Base-by-base conservation (phyloP, 2,113 vertebrate species). In the Scalopus aquaticus region DNA sequence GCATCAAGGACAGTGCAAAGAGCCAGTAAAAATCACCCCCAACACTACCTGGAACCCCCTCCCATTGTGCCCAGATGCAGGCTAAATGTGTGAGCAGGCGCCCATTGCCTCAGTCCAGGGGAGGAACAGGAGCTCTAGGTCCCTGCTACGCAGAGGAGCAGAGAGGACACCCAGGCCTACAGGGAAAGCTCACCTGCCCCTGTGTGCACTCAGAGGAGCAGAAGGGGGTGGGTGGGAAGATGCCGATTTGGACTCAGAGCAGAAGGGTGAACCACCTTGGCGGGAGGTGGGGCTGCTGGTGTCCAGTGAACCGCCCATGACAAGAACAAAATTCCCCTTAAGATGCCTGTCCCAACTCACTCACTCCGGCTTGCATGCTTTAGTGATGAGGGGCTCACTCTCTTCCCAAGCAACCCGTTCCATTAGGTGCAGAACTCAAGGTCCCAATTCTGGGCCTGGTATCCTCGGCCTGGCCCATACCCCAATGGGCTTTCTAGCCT, bases 1-100 rank as follows among this genome's bases (percentile, higher is more conserved):
- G 65, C 2, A 6, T 28, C 10, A 72, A 88, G 49, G 73, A 19
- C 9, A 0, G 2, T 30, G 30, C 37, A 58, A 79, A 69, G 77
- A 78, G 39, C 24, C 15, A 4, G 32, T 32, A 87, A 70, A 49
- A 46, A 22, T 22, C 20, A 22, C 24, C 32, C 9, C 35, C 79
- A 6, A 9, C 15, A 15, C 37, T 6, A 26, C 1, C 0, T 1
- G 70, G 49, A 49, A 11, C 6, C 16, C 64, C 12, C 19, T 67
- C 44, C 81, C 28, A 77, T 62, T 54, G 42, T 17, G 42, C 77
- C 51, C 42, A 49, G 65, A 44, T 42, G 77, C 24, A 39, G 81
- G 46, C 3, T 13, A 32, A 46, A 30, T 2, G 46, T 26, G 30
- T 0, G 4, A 22, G 58, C 58, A 9, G 3, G 28, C 0, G 0